Conservation (phyloP, 2,888 invertebrate species). For the Metacarcinus magister region DNA sequence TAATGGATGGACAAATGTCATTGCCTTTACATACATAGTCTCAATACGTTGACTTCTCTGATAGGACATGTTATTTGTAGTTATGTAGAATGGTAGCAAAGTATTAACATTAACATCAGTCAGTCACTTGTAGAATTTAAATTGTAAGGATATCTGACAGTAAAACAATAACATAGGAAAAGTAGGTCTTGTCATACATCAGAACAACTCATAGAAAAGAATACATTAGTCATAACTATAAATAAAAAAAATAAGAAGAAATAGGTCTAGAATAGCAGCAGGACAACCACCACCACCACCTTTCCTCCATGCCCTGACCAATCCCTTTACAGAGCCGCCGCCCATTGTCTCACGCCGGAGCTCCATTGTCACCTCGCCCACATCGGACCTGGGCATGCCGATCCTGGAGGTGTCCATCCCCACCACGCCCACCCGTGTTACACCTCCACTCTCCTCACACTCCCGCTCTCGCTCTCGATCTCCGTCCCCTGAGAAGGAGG, state of each 20-base stretch:
- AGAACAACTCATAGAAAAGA: not conserved
- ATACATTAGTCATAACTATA: not conserved
- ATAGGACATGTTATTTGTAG: too few relatives aligned
- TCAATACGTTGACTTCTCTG: too few relatives aligned
- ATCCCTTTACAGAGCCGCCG: slow-evolving; percentile 50
- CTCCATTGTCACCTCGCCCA: slow-evolving; percentile 75
- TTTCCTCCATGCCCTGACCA: not conserved
- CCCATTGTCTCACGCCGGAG: slow-evolving; percentile 68
- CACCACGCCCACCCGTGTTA: slow-evolving; percentile 74
- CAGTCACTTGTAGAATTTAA: too few relatives aligned
- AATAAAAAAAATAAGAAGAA: not conserved
- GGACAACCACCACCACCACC: not conserved
- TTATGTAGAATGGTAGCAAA: too few relatives aligned
- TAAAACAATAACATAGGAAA: not conserved
- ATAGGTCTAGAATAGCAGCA: not conserved
- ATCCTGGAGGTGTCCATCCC: slow-evolving; percentile 75
- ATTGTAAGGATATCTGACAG: too few relatives aligned
- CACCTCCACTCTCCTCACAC: slow-evolving; percentile 73
- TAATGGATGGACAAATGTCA: too few relatives aligned
- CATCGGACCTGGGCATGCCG: slow-evolving; percentile 57
- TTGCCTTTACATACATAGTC: too few relatives aligned
- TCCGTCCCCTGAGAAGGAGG: slow-evolving; percentile 81
- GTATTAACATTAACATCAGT: too few relatives aligned
- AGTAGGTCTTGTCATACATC: not conserved
- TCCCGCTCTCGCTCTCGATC: slow-evolving; percentile 81